Conservation (phyloP, 2,888 invertebrate species). For the Gryllus longicercus region DNA sequence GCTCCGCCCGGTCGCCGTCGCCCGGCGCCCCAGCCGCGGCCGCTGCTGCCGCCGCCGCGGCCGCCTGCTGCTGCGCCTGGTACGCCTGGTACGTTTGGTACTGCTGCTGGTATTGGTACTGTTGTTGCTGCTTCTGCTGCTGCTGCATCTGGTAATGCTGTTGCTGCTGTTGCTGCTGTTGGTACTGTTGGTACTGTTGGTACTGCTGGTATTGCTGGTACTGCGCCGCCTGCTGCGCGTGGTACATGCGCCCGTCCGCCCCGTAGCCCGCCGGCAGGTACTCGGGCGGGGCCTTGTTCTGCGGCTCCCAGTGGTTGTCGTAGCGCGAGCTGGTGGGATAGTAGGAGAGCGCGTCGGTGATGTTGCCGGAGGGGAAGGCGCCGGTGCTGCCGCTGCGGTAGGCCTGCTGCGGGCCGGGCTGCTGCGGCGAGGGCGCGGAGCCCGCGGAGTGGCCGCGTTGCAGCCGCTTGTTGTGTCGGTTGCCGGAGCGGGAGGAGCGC, state of each 20-base stretch:
- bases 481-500: neutral
- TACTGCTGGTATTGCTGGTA: conserved; percentile 38
- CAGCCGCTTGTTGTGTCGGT: conserved; percentile 47
- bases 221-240: conserved; percentile 45
- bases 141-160: conserved; percentile 49
- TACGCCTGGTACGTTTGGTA: conserved; percentile 33
- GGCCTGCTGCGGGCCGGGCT: conserved; percentile 60
- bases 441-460: conserved; percentile 50
- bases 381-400: conserved; percentile 64
- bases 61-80: conserved; percentile 42
- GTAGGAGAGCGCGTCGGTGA: conserved; percentile 77
- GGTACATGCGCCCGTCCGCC: neutral
- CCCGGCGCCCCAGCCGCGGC: conserved; percentile 39
- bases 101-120: conserved; percentile 28
- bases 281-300: conserved; percentile 10
- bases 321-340: conserved; percentile 70
- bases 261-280: neutral
- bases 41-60: conserved; percentile 24
- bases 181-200: no score
- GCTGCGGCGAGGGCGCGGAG: conserved; percentile 49
- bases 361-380: conserved; percentile 63
- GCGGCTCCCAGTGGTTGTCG: conserved; percentile 43
- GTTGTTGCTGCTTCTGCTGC: conserved; percentile 46
- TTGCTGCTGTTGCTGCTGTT: conserved; percentile 25
- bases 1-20: conserved; percentile 38